phyloP scores from a whole-genome alignment of 2,797 vertebrate species.

The Geotrypetes seraphini region DNA sequence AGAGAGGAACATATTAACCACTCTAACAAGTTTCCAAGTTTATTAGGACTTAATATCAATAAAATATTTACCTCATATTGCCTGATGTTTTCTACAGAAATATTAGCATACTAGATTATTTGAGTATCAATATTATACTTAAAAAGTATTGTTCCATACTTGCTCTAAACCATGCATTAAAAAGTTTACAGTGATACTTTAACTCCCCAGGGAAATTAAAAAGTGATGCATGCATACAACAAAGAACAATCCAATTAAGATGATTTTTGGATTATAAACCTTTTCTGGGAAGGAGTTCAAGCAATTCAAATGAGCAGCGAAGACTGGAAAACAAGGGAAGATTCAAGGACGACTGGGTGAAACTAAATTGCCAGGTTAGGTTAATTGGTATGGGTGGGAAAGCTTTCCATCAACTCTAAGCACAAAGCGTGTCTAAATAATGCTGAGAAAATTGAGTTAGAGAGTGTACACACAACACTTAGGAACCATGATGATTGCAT shows the following conservation, averaged over 20 bases:
- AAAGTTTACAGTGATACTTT: constrained; percentile 9
- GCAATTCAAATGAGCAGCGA: constrained; percentile 21
- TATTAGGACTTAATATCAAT: too few relatives aligned
- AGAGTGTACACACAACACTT: constrained; percentile 31
- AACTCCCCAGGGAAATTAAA: constrained; percentile 7
- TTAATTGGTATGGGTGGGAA: constrained; percentile 42
- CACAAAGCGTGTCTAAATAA: constrained; percentile 37
- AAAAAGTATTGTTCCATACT: constrained; percentile 1
- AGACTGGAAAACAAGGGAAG: constrained; percentile 15
- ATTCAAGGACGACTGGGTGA: constrained; percentile 34
- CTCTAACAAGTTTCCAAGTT: too few relatives aligned
- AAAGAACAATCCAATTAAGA: constrained; percentile 15
- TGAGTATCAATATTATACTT: constrained; percentile 3
- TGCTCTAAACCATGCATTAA: background rate
- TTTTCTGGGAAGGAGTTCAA: constrained; percentile 31
- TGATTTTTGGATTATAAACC: constrained; percentile 23
- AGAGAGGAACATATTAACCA: too few relatives aligned
- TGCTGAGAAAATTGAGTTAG: constrained; percentile 45
- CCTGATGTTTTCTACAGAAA: too few relatives aligned
- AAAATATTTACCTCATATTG: too few relatives aligned
- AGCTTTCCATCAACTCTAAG: constrained; percentile 34
- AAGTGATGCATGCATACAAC: constrained; percentile 17
- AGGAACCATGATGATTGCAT: constrained; percentile 30
- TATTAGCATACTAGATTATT: too few relatives aligned
- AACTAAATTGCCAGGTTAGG: constrained; percentile 28